Evolutionary conservation across 1,140 invertebrate genomes (phyloP).

Genomic region (Luehdorfia chinensis): DNA sequence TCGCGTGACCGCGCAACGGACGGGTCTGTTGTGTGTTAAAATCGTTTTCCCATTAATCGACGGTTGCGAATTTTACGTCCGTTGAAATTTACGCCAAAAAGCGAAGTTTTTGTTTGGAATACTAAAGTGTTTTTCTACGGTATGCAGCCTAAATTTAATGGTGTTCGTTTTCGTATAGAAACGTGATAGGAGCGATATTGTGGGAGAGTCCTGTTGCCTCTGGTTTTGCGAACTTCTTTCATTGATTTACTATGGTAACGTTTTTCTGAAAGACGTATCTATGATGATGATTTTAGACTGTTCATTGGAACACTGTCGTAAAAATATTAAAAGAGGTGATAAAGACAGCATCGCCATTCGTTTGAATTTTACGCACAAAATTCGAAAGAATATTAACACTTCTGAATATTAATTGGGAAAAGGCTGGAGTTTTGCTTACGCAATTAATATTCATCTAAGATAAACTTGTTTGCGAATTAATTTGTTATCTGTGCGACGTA

Average conservation of each 20-base stretch:
- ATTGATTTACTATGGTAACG: conserved; percentile 5
- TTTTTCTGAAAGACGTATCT: background rate
- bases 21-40: conserved; percentile 30
- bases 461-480: too few species aligned
- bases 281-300: background rate
- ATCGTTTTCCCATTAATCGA: conserved; percentile 5
- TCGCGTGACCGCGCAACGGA: conserved; percentile 49
- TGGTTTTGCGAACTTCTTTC: conserved; percentile 11
- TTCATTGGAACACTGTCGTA: too few species aligned
- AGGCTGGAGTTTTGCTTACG: too few species aligned
- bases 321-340: too few species aligned
- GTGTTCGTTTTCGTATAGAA: background rate
- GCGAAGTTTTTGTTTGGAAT: conserved; percentile 4
- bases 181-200: conserved; percentile 3
- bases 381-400: too few species aligned
- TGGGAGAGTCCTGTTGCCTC: background rate
- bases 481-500: too few species aligned
- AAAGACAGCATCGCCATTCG: too few species aligned
- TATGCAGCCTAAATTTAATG: conserved; percentile 3
- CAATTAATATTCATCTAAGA: too few species aligned
- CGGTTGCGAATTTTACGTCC: conserved; percentile 33
- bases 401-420: too few species aligned
- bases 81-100: conserved; percentile 7
- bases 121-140: conserved; percentile 7
- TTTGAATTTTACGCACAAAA: too few species aligned